These are phyloP conservation scores for Aselliscus stoliczkanus DNA, from an alignment of 2,797 vertebrate species.

Conservation along the genomic window DNA sequence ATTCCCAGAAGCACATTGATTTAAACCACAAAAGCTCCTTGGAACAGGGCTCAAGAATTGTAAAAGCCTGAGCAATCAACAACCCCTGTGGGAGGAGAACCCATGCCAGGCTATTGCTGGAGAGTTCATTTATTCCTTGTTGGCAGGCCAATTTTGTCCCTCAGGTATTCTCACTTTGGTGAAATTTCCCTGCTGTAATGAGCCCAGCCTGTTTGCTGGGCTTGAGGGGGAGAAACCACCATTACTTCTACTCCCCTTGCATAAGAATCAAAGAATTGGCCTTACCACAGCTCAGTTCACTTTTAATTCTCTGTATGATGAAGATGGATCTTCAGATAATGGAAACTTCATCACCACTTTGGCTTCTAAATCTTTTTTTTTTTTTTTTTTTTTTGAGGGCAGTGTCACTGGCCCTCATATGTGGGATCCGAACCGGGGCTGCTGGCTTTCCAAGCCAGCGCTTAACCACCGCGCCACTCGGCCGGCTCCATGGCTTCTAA, in stretches of 20 bases:
- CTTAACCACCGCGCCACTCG: no score
- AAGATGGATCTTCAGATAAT: not conserved
- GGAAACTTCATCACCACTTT: not conserved
- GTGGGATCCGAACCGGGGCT: no score
- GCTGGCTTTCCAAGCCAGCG: no score
- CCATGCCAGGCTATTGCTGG: not conserved
- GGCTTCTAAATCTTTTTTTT: no score
- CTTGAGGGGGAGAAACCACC: not conserved
- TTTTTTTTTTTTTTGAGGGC: no score
- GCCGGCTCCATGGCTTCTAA: no score
- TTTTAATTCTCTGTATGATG: not conserved
- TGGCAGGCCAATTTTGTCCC: not conserved
- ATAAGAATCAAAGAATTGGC: not conserved
- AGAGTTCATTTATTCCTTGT: not conserved
- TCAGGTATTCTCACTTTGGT: not conserved
- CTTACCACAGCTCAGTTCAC: not conserved
- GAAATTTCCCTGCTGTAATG: not conserved
- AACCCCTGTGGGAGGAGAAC: slow-evolving; percentile 18
- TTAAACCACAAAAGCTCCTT: slow-evolving; percentile 68
- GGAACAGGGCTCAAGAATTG: slow-evolving; percentile 46
- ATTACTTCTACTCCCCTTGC: not conserved
- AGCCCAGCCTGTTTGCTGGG: not conserved
- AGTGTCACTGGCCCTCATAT: no score
- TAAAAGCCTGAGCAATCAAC: slow-evolving; percentile 52
- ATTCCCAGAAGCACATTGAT: slow-evolving; percentile 67